A percentile compares a stretch with the other conserved stretches of the same genome.
phyloP scores from a whole-genome alignment of 2,797 vertebrate genomes.

The Oophaga sylvatica region DNA sequence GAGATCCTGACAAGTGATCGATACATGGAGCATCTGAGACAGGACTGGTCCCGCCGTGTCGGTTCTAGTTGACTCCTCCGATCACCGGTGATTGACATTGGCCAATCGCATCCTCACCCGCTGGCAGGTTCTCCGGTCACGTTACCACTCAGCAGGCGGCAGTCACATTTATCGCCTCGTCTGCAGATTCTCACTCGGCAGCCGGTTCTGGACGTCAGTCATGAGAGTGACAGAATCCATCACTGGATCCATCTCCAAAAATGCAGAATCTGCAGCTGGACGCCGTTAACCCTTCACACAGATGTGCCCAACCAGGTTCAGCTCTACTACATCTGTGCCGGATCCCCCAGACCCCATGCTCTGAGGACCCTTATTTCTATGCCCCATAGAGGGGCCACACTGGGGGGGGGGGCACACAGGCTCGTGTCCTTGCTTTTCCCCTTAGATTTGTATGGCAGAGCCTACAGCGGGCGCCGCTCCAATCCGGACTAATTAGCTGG shows the following conservation, averaged over 20 bases:
- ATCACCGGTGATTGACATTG: neutral
- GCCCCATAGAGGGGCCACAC: too few species aligned
- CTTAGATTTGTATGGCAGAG: conserved; percentile 5
- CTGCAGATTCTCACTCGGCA: conserved; percentile 39
- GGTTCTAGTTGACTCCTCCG: neutral
- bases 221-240: conserved; percentile 39
- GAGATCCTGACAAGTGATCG: neutral
- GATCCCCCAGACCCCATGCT: too few species aligned
- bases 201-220: conserved; percentile 7
- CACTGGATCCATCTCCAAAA: neutral
- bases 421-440: neutral
- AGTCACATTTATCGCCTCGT: conserved; percentile 29
- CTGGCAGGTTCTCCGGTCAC: neutral
- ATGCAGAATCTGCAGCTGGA: neutral
- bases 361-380: too few species aligned
- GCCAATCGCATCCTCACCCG: neutral
- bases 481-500: neutral
- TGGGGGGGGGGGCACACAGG: too few species aligned
- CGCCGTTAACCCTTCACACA: neutral
- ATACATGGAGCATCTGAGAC: neutral
- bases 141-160: neutral
- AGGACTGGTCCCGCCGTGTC: neutral
- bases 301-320: neutral
- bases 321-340: neutral
- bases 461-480: neutral